Conservation (phyloP, 2,113 vertebrate genomes). For the Euleptes europaea region DNA sequence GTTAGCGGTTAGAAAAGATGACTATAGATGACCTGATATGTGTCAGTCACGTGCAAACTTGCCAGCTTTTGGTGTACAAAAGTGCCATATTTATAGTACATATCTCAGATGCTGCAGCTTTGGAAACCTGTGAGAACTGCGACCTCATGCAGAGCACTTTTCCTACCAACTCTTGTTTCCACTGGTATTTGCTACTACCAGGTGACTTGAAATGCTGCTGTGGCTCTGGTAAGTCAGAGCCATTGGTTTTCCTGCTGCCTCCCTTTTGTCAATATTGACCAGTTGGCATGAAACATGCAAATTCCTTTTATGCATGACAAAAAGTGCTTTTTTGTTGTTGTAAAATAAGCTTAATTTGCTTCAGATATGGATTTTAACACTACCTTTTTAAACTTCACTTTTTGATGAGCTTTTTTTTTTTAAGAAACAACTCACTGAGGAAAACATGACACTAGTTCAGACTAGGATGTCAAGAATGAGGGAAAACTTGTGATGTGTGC, state of each 20-base stretch:
- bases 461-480: constrained; percentile 43
- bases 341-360: constrained; percentile 48
- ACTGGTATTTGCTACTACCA: constrained; percentile 53
- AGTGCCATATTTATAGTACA: constrained; percentile 74
- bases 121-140: constrained; percentile 48
- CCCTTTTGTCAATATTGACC: constrained; percentile 36
- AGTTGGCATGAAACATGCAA: constrained; percentile 60
- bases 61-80: constrained; percentile 56
- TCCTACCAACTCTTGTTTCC: constrained; percentile 61
- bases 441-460: constrained; percentile 41
- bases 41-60: constrained; percentile 47
- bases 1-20: constrained; percentile 28
- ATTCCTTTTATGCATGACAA: constrained; percentile 46
- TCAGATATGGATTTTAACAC: constrained; percentile 54
- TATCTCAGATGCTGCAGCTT: constrained; percentile 66
- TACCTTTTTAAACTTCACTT: constrained; percentile 46
- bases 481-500: constrained; percentile 36
- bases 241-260: constrained; percentile 42
- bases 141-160: constrained; percentile 64
- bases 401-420: constrained; percentile 69
- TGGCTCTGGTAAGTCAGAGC: constrained; percentile 47
- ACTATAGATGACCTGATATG: constrained; percentile 40
- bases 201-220: constrained; percentile 69
- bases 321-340: constrained; percentile 34
- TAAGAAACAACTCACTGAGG: constrained; percentile 35